phyloP scores from a whole-genome alignment of 2,888 invertebrate genomes.

The Drosophila peninsularis region DNA sequence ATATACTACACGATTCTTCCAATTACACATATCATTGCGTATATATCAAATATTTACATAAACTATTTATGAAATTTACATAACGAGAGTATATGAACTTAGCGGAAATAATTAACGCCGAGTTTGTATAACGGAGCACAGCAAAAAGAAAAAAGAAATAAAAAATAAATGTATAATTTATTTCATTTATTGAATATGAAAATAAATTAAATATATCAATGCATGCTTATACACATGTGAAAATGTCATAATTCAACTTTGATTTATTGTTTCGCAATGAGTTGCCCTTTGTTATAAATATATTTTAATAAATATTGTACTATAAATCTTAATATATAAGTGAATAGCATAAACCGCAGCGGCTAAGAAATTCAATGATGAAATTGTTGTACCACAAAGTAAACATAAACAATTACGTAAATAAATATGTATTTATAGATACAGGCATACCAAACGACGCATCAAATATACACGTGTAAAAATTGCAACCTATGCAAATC shows the following conservation, averaged over 20 bases:
- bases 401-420: conserved; percentile 38
- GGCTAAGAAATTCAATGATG: conserved; percentile 38
- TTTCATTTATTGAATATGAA: conserved; percentile 35
- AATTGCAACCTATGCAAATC: conserved; percentile 61
- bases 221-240: conserved; percentile 64
- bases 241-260: conserved; percentile 43
- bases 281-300: conserved; percentile 49
- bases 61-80: conserved; percentile 38
- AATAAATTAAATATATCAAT: conserved; percentile 26
- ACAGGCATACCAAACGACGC: conserved; percentile 69
- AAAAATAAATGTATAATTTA: conserved; percentile 24
- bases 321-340: conserved; percentile 46
- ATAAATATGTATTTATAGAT: conserved; percentile 70
- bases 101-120: conserved; percentile 26
- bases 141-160: conserved; percentile 20
- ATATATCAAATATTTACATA: conserved; percentile 55
- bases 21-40: conserved; percentile 76
- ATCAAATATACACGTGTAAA: conserved; percentile 54
- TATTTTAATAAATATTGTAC: conserved; percentile 59
- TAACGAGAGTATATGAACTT: conserved; percentile 33
- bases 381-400: conserved; percentile 42
- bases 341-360: conserved; percentile 44
- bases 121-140: conserved; percentile 21
- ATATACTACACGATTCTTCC: conserved; percentile 64
- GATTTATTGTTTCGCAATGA: conserved; percentile 45